Evolutionary conservation across 2,888 invertebrate genomes (phyloP), one percentile per base, ranked within the genome.

Genomic region (Pterobdella sp.): DNA sequence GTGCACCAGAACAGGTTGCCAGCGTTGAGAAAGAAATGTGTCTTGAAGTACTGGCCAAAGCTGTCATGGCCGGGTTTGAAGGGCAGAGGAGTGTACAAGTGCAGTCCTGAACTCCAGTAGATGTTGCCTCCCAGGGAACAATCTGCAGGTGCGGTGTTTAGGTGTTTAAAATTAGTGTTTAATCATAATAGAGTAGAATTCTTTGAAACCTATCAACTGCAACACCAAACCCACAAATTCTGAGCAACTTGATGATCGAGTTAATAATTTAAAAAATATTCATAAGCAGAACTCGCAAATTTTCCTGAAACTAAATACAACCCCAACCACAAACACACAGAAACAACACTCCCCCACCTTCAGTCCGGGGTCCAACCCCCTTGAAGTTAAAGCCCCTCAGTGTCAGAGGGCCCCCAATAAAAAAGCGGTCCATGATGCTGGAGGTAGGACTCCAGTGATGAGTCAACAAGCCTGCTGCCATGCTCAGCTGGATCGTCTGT

Each of bases 11-110:
- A 89, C 77, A 92, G 87, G 82, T 92, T 93, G 77, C 95, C 96
- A 72, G 89, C 89, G 83, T 93, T 94, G 75, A 93, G 83, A 84
- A 97, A 98, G 73, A 90, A 86, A 84, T 98, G 97, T 60, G 91
- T 88, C 75, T 92, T 88, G 83, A 96, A 91, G 78, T 92, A 86
- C 77, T 93, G 90, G 0, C 90, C 91, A 77, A 94, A 87, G 7
- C 90, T 90, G 64, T 90, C 90, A 79, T 88, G 87, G 18, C 90
- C 89, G 1, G 90, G 89, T 76, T 88, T 87, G 85, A 94, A 94
- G 22, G 95, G 95, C 74, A 98, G 86, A 14, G 95, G 95, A 0
- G 91, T 88, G 86, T 90, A 96, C 36, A 94, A 80, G 85, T 97
- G 96, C 18, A 92, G 81, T 0, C 91, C 95, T 1, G 88, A 87